Evolutionary conservation across 64 coral and sea anemone species (phyloP).

Genomic region (Hydrozoanthus tunicans): DNA sequence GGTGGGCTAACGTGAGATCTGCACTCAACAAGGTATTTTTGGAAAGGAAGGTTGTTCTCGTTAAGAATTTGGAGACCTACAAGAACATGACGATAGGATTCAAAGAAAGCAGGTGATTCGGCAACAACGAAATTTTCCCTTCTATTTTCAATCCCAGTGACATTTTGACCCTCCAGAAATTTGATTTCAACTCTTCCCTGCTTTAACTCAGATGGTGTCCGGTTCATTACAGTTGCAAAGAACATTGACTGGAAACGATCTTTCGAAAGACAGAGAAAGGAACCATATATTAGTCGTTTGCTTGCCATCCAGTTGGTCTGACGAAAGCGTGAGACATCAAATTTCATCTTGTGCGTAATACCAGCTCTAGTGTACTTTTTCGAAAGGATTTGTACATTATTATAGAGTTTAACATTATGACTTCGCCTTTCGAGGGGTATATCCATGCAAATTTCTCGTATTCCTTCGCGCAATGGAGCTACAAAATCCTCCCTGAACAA

Average conservation of each 20-base stretch:
- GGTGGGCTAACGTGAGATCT: constrained; percentile 27
- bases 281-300: constrained; percentile 47
- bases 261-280: constrained; percentile 77
- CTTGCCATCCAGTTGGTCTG: constrained; percentile 52
- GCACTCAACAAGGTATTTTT: constrained; percentile 54
- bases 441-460: constrained; percentile 39
- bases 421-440: constrained; percentile 46
- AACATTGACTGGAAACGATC: constrained; percentile 74
- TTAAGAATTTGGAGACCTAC: constrained; percentile 59
- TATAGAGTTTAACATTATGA: constrained; percentile 65
- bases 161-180: constrained; percentile 38
- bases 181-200: constrained; percentile 32
- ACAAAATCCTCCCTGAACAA: constrained; percentile 81
- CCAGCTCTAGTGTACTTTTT: constrained; percentile 62
- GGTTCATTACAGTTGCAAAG: constrained; percentile 68
- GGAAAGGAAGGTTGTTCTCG: constrained; percentile 52
- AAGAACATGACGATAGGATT: constrained; percentile 66
- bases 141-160: constrained; percentile 37
- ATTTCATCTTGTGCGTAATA: constrained; percentile 45
- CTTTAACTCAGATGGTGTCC: not conserved
- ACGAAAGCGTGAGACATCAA: constrained; percentile 58
- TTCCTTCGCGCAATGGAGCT: constrained; percentile 71
- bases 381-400: constrained; percentile 18
- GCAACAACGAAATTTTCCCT: constrained; percentile 28
- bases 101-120: constrained; percentile 50